Conservation (phyloP, 2,113 vertebrate species). For the Campylomormyrus tamandua region DNA sequence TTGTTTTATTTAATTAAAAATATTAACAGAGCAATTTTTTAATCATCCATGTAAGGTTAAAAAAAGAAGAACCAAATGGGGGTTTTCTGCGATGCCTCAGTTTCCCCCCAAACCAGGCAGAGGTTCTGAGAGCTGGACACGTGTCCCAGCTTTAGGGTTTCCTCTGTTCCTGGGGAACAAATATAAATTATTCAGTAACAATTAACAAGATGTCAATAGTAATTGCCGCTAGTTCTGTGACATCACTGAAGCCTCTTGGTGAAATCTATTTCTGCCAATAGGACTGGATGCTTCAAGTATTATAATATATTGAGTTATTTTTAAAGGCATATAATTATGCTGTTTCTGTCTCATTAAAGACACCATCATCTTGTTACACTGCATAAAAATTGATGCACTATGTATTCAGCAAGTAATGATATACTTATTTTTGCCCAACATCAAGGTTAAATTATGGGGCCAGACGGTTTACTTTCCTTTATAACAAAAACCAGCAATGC, state of each 20-base stretch:
- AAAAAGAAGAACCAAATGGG: neutral
- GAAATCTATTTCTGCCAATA: slow-evolving; percentile 51
- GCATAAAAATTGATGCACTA: neutral
- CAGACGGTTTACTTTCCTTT: neutral
- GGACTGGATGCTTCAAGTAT: slow-evolving; percentile 43
- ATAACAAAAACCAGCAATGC: slow-evolving; percentile 28
- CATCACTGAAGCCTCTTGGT: slow-evolving; percentile 37
- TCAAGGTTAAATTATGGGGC: neutral
- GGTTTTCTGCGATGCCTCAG: neutral
- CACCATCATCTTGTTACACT: neutral
- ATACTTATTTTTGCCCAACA: neutral
- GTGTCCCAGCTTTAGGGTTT: slow-evolving; percentile 56
- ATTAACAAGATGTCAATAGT: slow-evolving; percentile 57
- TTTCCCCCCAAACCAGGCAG: neutral
- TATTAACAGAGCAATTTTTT: neutral
- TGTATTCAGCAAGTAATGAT: neutral
- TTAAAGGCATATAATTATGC: neutral
- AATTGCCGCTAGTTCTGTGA: slow-evolving; percentile 52
- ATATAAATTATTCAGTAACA: slow-evolving; percentile 59
- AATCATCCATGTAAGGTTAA: neutral
- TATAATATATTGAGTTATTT: slow-evolving; percentile 42
- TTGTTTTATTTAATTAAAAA: neutral
- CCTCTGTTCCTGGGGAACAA: slow-evolving; percentile 26
- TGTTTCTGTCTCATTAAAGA: neutral
- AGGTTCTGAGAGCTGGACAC: slow-evolving; percentile 46